A percentile compares a stretch with the other conserved stretches of the same genome.
phyloP scores from a whole-genome alignment of 2,113 vertebrate genomes.

The Glaucomys volans region DNA sequence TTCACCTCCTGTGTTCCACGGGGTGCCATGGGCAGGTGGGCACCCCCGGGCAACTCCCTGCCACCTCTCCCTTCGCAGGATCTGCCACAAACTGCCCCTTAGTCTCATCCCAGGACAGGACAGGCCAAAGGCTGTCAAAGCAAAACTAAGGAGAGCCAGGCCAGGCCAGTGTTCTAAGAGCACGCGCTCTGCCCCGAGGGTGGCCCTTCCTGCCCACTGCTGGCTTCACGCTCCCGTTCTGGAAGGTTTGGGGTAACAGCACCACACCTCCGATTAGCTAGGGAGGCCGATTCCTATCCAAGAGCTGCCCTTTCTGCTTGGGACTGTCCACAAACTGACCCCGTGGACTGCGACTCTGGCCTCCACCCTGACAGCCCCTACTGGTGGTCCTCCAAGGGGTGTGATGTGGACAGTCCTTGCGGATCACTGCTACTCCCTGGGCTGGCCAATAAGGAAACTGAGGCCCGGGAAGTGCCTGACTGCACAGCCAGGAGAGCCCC shows the following conservation, averaged over 20 bases:
- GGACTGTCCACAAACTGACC: not conserved
- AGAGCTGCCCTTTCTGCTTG: not conserved
- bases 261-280: not conserved
- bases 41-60: fast-evolving
- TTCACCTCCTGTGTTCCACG: fast-evolving
- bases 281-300: not conserved
- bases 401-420: fast-evolving
- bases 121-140: not conserved
- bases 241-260: not conserved
- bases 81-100: not conserved
- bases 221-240: not conserved
- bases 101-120: not conserved
- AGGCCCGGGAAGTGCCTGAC: not conserved
- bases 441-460: not conserved
- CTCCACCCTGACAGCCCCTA: not conserved
- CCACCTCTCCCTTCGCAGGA: too few species aligned
- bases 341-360: not conserved
- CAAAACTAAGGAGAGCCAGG: fast-evolving
- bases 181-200: not conserved
- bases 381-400: too few species aligned
- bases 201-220: not conserved
- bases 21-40: fast-evolving
- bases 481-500: not conserved
- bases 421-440: not conserved
- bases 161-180: too few species aligned